These are phyloP conservation scores for Leptoteleia sp. DNA, from an alignment of 1,140 invertebrate species.

Conservation along the genomic window DNA sequence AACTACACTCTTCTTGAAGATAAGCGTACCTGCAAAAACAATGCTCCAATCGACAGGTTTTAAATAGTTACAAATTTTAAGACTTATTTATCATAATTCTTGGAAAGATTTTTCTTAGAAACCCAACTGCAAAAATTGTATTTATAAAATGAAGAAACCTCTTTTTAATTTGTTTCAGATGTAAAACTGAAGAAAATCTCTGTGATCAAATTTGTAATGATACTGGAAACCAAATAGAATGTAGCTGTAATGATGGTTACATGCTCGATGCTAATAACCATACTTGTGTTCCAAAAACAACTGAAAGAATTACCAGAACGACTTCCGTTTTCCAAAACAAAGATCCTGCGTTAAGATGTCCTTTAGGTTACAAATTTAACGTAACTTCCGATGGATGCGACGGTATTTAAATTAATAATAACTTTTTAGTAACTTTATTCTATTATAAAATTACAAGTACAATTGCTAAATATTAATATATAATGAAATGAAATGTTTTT, in stretches of 20 bases:
- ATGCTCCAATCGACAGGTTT: conserved; percentile 70
- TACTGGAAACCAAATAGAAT: conserved; percentile 79
- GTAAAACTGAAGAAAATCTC: conserved; percentile 78
- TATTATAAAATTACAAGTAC: too few species aligned
- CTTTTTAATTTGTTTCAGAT: conserved; percentile 66
- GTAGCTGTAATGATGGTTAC: conserved; percentile 82
- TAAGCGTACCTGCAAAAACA: conserved; percentile 84
- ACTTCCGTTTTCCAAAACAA: conserved; percentile 50
- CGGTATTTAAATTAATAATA: conserved; percentile 80
- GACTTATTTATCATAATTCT: neutral
- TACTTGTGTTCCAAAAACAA: conserved; percentile 77
- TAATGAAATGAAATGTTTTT: conserved; percentile 12
- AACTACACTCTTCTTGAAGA: conserved; percentile 87
- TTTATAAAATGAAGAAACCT: neutral
- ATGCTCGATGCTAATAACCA: conserved; percentile 78
- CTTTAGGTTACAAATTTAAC: conserved; percentile 85
- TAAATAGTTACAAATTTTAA: too few species aligned
- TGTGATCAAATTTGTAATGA: conserved; percentile 83
- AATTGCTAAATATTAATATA: too few species aligned
- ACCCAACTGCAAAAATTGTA: conserved; percentile 11
- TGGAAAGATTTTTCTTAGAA: too few species aligned
- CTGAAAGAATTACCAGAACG: conserved; percentile 39
- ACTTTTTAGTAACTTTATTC: too few species aligned
- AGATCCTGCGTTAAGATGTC: conserved; percentile 78
- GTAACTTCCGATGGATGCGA: conserved; percentile 84